Evolutionary conservation across 2,113 vertebrate species (phyloP).

Genomic region (Xiphophorus couchianus): DNA sequence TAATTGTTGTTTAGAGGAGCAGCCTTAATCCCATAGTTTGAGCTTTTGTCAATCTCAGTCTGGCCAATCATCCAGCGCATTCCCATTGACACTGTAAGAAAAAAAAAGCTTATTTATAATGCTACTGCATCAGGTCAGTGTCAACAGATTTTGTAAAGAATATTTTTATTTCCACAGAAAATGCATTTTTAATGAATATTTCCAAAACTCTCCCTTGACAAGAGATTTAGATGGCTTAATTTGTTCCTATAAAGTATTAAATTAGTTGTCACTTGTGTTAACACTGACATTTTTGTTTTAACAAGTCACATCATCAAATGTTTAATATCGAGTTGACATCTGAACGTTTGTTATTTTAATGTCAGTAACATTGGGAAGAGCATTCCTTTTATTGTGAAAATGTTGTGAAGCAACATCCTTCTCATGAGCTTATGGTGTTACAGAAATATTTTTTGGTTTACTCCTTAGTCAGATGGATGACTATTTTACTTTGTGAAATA

Average conservation of each 20-base stretch:
- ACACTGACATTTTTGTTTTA: background rate
- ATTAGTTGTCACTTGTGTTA: background rate
- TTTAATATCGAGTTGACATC: background rate
- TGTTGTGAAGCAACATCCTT: slow-evolving; percentile 17
- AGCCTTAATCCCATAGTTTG: slow-evolving; percentile 88
- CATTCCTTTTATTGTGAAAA: slow-evolving; percentile 34
- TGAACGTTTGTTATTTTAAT: background rate
- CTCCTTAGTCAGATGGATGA: slow-evolving; percentile 7
- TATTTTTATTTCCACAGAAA: slow-evolving; percentile 27
- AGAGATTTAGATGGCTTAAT: background rate
- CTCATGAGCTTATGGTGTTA: slow-evolving; percentile 22
- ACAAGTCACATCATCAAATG: background rate
- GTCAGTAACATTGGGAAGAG: background rate
- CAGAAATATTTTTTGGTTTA: background rate
- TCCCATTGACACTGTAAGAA: slow-evolving; percentile 85
- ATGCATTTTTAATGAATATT: slow-evolving; percentile 3
- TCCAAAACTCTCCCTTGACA: background rate
- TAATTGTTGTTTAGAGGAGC: slow-evolving; percentile 79
- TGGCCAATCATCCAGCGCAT: slow-evolving; percentile 96
- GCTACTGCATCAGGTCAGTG: background rate
- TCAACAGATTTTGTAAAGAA: background rate
- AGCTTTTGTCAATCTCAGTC: slow-evolving; percentile 93
- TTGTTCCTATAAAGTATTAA: slow-evolving; percentile 1
- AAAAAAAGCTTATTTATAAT: slow-evolving; percentile 13
- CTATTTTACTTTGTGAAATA: background rate